phyloP scores from a whole-genome alignment of 35 echinoderm and acorn worm species.

The Hemicentrotus pulcherrimus region DNA sequence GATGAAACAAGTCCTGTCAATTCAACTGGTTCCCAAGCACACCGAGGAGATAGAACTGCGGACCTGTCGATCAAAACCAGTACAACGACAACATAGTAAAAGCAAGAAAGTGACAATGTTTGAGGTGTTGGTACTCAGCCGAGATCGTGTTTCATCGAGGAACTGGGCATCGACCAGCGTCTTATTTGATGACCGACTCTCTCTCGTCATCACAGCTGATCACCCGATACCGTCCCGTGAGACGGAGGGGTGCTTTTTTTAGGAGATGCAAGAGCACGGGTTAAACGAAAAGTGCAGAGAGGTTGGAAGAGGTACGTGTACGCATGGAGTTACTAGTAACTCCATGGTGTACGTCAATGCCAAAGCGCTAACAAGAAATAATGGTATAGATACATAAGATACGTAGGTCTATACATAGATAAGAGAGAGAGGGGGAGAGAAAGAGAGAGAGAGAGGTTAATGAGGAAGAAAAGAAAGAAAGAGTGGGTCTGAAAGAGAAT shows the following conservation, averaged over 20 bases:
- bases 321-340: too few relatives aligned
- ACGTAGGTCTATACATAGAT: not conserved
- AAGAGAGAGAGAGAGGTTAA: too few relatives aligned
- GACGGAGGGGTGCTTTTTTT: not conserved
- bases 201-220: constrained; percentile 12
- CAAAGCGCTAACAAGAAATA: not conserved
- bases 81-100: not conserved
- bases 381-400: not conserved
- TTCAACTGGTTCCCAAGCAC: not conserved
- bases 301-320: not conserved
- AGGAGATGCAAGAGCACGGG: not conserved
- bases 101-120: constrained; percentile 16
- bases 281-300: not conserved
- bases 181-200: constrained; percentile 22
- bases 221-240: not conserved
- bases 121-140: not conserved
- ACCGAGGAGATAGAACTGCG: not conserved
- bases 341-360: not conserved
- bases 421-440: not conserved
- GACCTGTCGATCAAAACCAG: constrained; percentile 23
- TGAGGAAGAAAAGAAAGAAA: too few relatives aligned
- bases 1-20: not conserved
- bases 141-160: constrained; percentile 26
- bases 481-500: too few relatives aligned
- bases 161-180: constrained; percentile 20